Base-by-base conservation (phyloP, 2,797 vertebrate species). In the Parotocinclus haroldoi region DNA sequence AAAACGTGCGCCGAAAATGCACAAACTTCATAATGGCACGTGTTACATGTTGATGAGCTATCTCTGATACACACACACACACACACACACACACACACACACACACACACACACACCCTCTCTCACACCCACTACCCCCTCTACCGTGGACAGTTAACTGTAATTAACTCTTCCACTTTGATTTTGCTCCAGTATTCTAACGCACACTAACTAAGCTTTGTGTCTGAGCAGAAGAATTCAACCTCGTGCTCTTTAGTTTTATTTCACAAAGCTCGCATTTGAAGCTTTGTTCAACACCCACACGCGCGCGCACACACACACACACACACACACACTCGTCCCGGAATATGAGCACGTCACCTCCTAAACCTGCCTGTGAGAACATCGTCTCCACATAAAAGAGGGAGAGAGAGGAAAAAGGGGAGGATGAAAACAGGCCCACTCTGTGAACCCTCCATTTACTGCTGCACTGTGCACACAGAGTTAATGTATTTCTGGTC, bases 401-500 rank as follows among this genome's bases (percentile, higher is more conserved):
- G 10, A 45, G 0, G 1, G 16, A 11, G 37, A 39, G 17, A 13
- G 17, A 56, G 44, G 53, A 38, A 13, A 50, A 49, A 49, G 10
- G 38, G 48, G 38, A 69, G 53, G 54, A 55, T 9, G 1, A 1
- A 52, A 56, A 44, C 46, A 69, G 64, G 60, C 57, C 37, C 48
- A 54, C 63, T 18, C 46, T 68, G 39, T 60, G 51, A 75, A 72
- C 55, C 68, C 52, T 64, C 63, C 70, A 64, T 74, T 74, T 77
- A 42, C 69, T 38, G 12, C 49, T 38, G 48, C 56, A 58, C 60
- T 54, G 51, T 58, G 36, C 46, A 44, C 72, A 74, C 66, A 77
- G 75, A 74, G 75, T 77, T 77, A 77, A 77, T 74, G 68, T 77
- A 72, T 77, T 77, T 77, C 72, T 77, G 61, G 67, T 65, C 60